Evolutionary conservation across 2,888 invertebrate genomes (phyloP).

Genomic region (Habroteleia sp.): DNA sequence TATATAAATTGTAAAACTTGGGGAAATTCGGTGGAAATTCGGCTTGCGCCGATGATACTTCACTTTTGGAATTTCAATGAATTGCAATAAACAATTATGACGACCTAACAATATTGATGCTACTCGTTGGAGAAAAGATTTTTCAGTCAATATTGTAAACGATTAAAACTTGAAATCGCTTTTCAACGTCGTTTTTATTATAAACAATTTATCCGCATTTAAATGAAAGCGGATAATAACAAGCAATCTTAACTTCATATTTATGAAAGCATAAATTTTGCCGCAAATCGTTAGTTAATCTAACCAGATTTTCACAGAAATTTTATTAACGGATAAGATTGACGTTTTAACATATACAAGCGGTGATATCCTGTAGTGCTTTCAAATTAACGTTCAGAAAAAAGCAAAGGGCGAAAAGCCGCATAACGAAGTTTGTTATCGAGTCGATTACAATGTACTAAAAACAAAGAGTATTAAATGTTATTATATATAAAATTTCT

Average conservation of each 20-base stretch:
- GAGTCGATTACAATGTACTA: conserved; percentile 4
- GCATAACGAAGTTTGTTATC: conserved; percentile 23
- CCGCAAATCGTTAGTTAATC: conserved; percentile 1
- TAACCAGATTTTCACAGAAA: conserved; percentile 12
- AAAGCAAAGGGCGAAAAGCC: conserved; percentile 4
- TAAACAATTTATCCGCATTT: conserved; percentile 2
- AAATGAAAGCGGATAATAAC: conserved; percentile 2
- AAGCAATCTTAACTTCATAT: background rate
- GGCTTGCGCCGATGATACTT: background rate
- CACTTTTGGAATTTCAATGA: conserved; percentile 3
- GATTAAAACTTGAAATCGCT: background rate
- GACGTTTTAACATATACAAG: conserved; percentile 2
- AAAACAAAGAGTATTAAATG: too few species aligned
- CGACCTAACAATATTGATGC: background rate
- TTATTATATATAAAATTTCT: conserved; percentile 27
- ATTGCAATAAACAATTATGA: background rate
- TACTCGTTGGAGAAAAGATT: background rate
- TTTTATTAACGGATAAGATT: conserved; percentile 13
- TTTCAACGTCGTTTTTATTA: background rate
- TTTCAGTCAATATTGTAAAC: too few species aligned
- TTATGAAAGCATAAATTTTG: conserved; percentile 1
- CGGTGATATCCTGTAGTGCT: conserved; percentile 6
- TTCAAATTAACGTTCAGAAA: background rate
- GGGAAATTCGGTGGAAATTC: conserved; percentile 8
- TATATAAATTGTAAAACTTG: conserved; percentile 32